Conservation (phyloP, 2,113 vertebrate species). For the Bujurquina vittata region DNA sequence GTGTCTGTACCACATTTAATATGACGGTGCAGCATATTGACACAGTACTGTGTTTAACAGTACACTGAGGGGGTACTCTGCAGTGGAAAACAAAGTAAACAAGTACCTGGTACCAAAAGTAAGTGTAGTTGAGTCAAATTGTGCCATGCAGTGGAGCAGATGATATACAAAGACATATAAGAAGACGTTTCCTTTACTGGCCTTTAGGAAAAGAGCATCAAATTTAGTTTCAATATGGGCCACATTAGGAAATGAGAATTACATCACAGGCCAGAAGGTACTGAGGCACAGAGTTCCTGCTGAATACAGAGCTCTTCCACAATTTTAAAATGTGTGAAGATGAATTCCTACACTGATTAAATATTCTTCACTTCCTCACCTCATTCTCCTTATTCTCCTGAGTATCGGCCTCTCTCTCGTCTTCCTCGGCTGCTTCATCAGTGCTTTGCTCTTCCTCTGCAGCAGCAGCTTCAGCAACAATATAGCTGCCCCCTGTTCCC, state of each 20-base stretch:
- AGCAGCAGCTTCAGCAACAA: constrained; percentile 90
- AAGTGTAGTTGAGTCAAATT: not conserved
- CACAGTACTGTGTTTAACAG: not conserved
- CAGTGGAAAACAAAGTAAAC: not conserved
- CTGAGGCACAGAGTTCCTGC: too few relatives aligned
- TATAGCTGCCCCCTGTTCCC: constrained; percentile 86
- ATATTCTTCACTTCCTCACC: constrained; percentile 27
- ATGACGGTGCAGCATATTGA: not conserved
- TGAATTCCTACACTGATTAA: not conserved
- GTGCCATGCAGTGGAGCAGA: not conserved
- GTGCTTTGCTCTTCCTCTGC: constrained; percentile 83
- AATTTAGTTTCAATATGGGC: not conserved
- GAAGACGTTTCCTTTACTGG: not conserved
- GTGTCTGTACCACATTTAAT: too few relatives aligned
- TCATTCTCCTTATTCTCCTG: constrained; percentile 33
- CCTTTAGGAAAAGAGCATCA: not conserved
- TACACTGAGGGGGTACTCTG: not conserved
- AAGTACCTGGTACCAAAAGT: not conserved
- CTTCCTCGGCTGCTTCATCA: constrained; percentile 68
- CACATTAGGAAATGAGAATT: too few relatives aligned
- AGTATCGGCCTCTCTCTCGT: constrained; percentile 51
- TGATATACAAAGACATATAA: not conserved
- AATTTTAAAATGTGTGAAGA: too few relatives aligned
- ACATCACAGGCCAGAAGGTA: too few relatives aligned
- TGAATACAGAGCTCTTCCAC: too few relatives aligned